Evolutionary conservation across 2,797 vertebrate genomes (phyloP).

Genomic region (Falco columbarius): DNA sequence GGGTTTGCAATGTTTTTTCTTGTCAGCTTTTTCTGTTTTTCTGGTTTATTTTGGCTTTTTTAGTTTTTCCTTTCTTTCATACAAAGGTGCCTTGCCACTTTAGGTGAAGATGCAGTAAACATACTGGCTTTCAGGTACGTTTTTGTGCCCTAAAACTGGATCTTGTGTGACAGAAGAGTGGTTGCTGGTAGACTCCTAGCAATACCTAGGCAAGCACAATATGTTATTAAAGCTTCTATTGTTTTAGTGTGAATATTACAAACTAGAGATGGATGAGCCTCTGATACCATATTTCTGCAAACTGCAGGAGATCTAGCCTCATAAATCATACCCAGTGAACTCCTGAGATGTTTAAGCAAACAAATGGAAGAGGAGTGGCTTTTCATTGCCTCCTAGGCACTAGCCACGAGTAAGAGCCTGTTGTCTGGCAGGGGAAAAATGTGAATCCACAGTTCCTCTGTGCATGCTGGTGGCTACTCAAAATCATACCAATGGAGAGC

Average conservation of each 20-base stretch:
- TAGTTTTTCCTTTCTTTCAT: not conserved
- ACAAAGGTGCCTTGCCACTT: not conserved
- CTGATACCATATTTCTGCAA: not conserved
- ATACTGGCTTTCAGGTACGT: too few species aligned
- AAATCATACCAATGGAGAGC: constrained; percentile 21
- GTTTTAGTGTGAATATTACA: not conserved
- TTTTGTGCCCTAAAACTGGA: not conserved
- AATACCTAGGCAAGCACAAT: not conserved
- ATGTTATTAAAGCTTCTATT: not conserved
- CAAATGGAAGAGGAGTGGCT: not conserved
- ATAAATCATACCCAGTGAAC: not conserved
- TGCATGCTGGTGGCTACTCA: not conserved
- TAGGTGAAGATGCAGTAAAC: not conserved
- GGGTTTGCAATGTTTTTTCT: not conserved
- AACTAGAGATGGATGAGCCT: not conserved
- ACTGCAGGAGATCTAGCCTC: not conserved
- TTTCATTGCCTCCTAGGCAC: not conserved
- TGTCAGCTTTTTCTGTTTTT: not conserved
- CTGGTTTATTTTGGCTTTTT: not conserved
- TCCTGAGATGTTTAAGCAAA: not conserved
- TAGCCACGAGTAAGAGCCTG: not conserved
- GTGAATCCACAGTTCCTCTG: not conserved
- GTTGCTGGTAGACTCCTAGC: not conserved
- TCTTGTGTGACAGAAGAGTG: not conserved
- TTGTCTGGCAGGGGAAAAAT: constrained; percentile 10